Conservation (phyloP, 2,888 invertebrate genomes). For the Choristoneura rosaceana region DNA sequence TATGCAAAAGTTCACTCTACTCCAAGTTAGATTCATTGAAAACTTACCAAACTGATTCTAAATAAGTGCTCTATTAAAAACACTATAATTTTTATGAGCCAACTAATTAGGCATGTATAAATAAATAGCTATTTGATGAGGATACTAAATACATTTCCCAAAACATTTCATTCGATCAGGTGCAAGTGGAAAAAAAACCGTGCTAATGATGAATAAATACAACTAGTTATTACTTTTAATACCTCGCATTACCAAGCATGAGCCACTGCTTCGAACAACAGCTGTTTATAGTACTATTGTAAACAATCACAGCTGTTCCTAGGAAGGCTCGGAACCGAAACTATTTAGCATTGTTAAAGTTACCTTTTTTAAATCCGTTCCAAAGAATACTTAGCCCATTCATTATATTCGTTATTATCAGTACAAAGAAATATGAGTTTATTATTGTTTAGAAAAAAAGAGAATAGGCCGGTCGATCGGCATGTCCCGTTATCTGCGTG, state of each 20-base stretch:
- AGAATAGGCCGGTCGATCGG: constrained; percentile 83
- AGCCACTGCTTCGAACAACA: constrained; percentile 60
- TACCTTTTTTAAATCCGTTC: background rate
- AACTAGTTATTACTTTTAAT: constrained; percentile 23
- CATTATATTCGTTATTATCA: constrained; percentile 52
- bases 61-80: background rate
- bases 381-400: constrained; percentile 9
- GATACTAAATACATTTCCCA: background rate
- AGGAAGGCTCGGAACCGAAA: constrained; percentile 1
- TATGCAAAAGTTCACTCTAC: background rate
- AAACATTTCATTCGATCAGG: background rate
- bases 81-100: background rate
- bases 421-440: constrained; percentile 59
- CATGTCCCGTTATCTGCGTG: constrained; percentile 82
- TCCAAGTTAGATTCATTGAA: background rate
- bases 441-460: constrained; percentile 80
- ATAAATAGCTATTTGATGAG: background rate
- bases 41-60: background rate
- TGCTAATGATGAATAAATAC: background rate
- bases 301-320: constrained; percentile 41
- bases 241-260: constrained; percentile 31
- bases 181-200: background rate
- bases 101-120: background rate
- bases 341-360: background rate
- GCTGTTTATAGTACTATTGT: constrained; percentile 69